These are phyloP conservation scores for Sylvilagus floridanus DNA, from an alignment of 2,797 vertebrate genomes.

Conservation along the genomic window DNA sequence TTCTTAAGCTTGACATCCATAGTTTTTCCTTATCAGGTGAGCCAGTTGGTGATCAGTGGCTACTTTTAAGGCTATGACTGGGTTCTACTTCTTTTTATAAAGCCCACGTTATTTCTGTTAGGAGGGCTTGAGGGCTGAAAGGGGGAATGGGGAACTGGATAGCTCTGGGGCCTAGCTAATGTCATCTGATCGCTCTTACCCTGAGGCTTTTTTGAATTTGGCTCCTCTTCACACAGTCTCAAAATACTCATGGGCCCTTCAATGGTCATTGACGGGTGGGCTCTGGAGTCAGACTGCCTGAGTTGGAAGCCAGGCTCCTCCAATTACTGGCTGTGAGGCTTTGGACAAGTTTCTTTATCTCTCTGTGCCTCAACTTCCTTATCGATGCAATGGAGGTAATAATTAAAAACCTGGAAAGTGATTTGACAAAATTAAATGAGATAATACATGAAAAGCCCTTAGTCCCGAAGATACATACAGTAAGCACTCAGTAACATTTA, in stretches of 20 bases:
- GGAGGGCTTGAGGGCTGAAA: conserved; percentile 68
- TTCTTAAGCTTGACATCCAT: conserved; percentile 38
- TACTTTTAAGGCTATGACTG: conserved; percentile 43
- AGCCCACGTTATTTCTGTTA: conserved; percentile 75
- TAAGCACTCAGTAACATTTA: not conserved
- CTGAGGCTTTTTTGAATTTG: conserved; percentile 77
- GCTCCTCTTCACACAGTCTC: conserved; percentile 77
- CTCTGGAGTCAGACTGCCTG: conserved; percentile 64
- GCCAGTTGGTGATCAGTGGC: conserved; percentile 45
- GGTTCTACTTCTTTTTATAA: conserved; percentile 77
- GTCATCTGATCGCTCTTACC: conserved; percentile 74
- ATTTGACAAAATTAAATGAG: conserved; percentile 59
- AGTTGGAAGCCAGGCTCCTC: conserved; percentile 67
- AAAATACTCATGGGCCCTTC: conserved; percentile 68
- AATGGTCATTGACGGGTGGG: conserved; percentile 72
- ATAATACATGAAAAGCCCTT: conserved; percentile 19
- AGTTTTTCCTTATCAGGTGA: conserved; percentile 28
- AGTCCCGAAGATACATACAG: not conserved
- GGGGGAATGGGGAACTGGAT: conserved; percentile 70
- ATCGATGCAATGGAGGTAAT: not conserved
- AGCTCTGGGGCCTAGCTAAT: conserved; percentile 70
- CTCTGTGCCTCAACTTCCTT: conserved; percentile 64
- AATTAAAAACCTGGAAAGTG: not conserved
- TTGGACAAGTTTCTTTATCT: conserved; percentile 34
- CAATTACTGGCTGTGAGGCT: conserved; percentile 64